A percentile compares a stretch with the other conserved stretches of the same genome.
Conservation (phyloP, 2,113 vertebrate genomes). For the Vireo altiloquus region DNA sequence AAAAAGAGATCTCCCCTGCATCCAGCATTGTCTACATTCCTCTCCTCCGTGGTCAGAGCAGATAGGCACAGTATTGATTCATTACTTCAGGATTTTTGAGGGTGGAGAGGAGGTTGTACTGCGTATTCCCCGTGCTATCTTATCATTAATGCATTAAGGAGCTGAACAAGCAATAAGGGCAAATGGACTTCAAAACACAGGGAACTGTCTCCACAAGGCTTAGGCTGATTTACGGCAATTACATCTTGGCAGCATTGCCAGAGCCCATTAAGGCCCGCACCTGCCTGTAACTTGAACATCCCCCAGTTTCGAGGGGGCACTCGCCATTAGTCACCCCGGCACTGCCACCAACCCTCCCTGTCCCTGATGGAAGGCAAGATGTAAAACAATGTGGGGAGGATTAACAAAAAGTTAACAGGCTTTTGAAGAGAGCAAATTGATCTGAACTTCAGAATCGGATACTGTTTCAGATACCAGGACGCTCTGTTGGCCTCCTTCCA, state of each 20-base stretch:
- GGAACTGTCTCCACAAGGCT: slow-evolving; percentile 32
- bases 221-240: slow-evolving; percentile 58
- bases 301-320: neutral
- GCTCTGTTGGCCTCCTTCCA: slow-evolving; percentile 6
- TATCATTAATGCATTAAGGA: slow-evolving; percentile 75
- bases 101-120: neutral
- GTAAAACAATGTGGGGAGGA: neutral
- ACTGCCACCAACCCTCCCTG: neutral
- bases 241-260: slow-evolving; percentile 27
- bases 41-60: neutral
- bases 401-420: neutral
- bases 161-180: slow-evolving; percentile 73
- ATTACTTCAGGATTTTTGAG: neutral
- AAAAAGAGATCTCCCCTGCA: neutral
- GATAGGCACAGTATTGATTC: slow-evolving; percentile 63
- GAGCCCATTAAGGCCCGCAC: slow-evolving; percentile 4
- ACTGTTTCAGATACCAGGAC: neutral
- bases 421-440: neutral
- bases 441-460: neutral
- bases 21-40: neutral
- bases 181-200: slow-evolving; percentile 71
- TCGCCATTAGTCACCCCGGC: neutral
- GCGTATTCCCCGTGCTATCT: slow-evolving; percentile 53
- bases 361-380: neutral
- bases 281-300: slow-evolving; percentile 24